Base-by-base conservation (phyloP, 2,888 invertebrate genomes). In the Volucella zonaria region DNA sequence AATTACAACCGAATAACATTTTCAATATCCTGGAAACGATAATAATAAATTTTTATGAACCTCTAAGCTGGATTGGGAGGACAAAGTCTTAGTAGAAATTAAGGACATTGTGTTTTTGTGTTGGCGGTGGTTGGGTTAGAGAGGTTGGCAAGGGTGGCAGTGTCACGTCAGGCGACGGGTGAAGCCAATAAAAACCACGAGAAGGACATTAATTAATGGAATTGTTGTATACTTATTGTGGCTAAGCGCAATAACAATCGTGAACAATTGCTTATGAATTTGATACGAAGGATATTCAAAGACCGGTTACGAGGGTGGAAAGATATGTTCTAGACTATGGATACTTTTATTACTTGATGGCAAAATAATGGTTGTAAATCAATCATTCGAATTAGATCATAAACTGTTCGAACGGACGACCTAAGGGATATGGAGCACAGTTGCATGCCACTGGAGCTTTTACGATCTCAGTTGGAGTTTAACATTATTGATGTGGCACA, bases 31-130 rank as follows among this genome's bases (percentile, higher is more conserved):
- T 79, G 38, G 52, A 75, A 31, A 75, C 75, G 79, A 70, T 62
- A 71, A 83, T 75, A 59, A 66, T 56, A 74, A 68, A 82, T 70
- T 82, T 82, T 78, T 82, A 74, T 78, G 68, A 78, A 59, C 58
- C 71, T 66, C 45, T 51, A 43, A 11, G 12, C 51, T 40, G 23
- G 18, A 31, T 23, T 40, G 23, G 10, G 12, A 31, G 31, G 31
- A 31, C 31, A 31, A 31, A 31, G 49, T 14, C 49, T n/a, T 14
- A 6, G 40, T n/a, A 11, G 58, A 9, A 23, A 11, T 14, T 14
- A 18, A 14, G 15, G 38, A 14, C 10, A 14, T 38, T 18, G 38
- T 38, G 40, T 18, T 23, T 15, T 62, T 49, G 47, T n/a, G 51
- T 11, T 38, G 12, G 15, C 12, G 40, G 42, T 45, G 23, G 15